Conservation (phyloP, 2,888 invertebrate genomes). For the Plagiodera versicolora region DNA sequence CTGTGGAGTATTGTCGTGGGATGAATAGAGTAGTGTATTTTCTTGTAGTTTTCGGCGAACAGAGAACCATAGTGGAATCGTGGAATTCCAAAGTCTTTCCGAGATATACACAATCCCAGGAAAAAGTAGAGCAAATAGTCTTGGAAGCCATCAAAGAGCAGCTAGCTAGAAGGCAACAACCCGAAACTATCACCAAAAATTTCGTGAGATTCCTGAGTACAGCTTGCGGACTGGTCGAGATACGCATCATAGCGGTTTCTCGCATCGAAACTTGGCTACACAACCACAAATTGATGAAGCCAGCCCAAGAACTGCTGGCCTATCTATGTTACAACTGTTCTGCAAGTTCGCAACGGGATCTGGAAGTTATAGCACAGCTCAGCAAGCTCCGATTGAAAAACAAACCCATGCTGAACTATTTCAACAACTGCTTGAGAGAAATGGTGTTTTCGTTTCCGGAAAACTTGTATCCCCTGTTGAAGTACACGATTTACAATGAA, state of each 20-base stretch:
- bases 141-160: slow-evolving; percentile 88
- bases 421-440: slow-evolving; percentile 85
- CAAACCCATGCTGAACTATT: slow-evolving; percentile 87
- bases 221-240: slow-evolving; percentile 85
- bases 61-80: slow-evolving; percentile 52
- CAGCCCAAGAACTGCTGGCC: slow-evolving; percentile 89
- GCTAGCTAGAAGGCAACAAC: slow-evolving; percentile 79
- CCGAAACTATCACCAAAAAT: slow-evolving; percentile 85
- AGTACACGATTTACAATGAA: slow-evolving; percentile 94
- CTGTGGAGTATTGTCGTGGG: neutral
- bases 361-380: slow-evolving; percentile 74
- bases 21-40: no score
- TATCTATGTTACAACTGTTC: slow-evolving; percentile 90
- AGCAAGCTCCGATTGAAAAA: slow-evolving; percentile 92
- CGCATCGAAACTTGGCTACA: slow-evolving; percentile 93
- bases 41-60: slow-evolving; percentile 51
- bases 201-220: slow-evolving; percentile 83
- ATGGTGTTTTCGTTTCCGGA: slow-evolving; percentile 83
- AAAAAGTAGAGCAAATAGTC: slow-evolving; percentile 77
- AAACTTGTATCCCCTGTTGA: slow-evolving; percentile 81
- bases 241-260: slow-evolving; percentile 76
- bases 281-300: slow-evolving; percentile 90
- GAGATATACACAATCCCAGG: slow-evolving; percentile 64
- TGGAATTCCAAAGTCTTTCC: slow-evolving; percentile 58
- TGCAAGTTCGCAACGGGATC: slow-evolving; percentile 64